Evolutionary conservation across 2,113 vertebrate species (phyloP).

Genomic region (Craseonycteris thonglongyai): DNA sequence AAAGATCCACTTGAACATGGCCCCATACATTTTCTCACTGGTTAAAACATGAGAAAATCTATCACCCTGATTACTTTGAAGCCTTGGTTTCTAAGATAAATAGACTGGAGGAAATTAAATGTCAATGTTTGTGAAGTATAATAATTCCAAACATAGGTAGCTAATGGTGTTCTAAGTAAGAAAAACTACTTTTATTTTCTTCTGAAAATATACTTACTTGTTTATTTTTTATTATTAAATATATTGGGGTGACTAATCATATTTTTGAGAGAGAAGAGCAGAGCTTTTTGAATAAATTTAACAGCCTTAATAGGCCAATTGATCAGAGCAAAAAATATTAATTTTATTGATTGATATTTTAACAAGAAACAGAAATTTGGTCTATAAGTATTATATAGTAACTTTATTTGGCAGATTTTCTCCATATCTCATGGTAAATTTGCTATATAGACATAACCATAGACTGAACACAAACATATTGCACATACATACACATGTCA

Average conservation of each 20-base stretch:
- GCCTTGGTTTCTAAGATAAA: neutral
- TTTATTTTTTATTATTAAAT: no score
- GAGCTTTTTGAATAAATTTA: neutral
- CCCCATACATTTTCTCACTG: neutral
- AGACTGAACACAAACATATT: neutral
- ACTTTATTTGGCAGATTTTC: neutral
- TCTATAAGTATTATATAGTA: neutral
- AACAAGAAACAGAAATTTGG: neutral
- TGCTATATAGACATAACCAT: neutral
- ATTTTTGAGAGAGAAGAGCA: neutral
- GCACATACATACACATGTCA: accelerated
- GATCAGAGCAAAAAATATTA: neutral
- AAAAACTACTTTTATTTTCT: neutral
- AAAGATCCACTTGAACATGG: neutral
- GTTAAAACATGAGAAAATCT: neutral
- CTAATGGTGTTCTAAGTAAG: neutral
- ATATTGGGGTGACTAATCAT: no score
- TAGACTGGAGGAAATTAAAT: neutral
- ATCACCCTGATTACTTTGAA: neutral
- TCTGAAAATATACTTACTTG: no score
- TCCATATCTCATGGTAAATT: neutral
- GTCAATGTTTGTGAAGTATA: neutral
- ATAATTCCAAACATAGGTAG: neutral
- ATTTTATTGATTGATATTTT: neutral
- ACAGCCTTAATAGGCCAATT: neutral